Evolutionary conservation across 2,113 vertebrate genomes (phyloP).

Genomic region (Osmerus eperlanus): DNA sequence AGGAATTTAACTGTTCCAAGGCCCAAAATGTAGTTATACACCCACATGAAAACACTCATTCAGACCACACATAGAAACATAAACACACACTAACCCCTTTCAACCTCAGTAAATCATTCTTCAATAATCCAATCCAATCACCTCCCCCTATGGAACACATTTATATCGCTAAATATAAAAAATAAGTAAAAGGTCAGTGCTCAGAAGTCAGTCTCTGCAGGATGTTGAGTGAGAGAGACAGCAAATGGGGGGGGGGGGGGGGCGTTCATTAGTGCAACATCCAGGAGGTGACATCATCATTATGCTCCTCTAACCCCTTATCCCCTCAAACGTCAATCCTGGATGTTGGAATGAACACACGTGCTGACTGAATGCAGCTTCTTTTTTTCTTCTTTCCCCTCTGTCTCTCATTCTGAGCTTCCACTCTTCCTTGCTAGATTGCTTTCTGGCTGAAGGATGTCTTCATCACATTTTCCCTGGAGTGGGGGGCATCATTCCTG

Average conservation of each 20-base stretch:
- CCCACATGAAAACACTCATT: slow-evolving; percentile 12
- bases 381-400: slow-evolving; percentile 28
- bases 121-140: slow-evolving; percentile 21
- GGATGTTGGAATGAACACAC: slow-evolving; percentile 19
- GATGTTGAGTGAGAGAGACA: slow-evolving; percentile 58
- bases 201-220: slow-evolving; percentile 58
- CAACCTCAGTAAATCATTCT: slow-evolving; percentile 1
- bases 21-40: not conserved
- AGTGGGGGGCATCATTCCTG: slow-evolving; percentile 85
- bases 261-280: slow-evolving; percentile 21
- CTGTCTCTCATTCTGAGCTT: slow-evolving; percentile 40
- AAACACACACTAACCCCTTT: slow-evolving; percentile 15
- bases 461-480: slow-evolving; percentile 85
- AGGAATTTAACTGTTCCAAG: not conserved
- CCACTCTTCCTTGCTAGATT: slow-evolving; percentile 26
- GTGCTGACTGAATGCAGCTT: slow-evolving; percentile 14
- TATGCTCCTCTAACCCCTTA: slow-evolving; percentile 11
- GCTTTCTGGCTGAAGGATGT: slow-evolving; percentile 21
- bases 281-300: slow-evolving; percentile 16
- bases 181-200: slow-evolving; percentile 40
- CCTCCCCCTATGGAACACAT: slow-evolving; percentile 33
- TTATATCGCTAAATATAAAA: slow-evolving; percentile 27
- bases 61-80: slow-evolving; percentile 28
- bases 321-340: slow-evolving; percentile 18
- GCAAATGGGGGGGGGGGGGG: slow-evolving; percentile 37